phyloP scores from a whole-genome alignment of 2,113 vertebrate genomes.

The Spea bombifrons region DNA sequence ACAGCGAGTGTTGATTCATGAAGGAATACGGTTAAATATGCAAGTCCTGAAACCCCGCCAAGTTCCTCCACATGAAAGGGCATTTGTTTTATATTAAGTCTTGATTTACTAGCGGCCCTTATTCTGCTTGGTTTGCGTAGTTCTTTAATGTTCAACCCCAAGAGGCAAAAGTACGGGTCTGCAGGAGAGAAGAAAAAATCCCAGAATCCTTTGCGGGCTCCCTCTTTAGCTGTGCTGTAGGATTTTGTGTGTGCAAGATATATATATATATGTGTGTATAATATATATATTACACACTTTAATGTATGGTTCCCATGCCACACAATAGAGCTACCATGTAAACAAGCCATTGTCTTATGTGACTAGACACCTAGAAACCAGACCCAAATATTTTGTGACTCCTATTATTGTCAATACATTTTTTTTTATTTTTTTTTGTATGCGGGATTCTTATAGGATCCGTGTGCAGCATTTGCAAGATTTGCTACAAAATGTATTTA shows the following conservation, averaged over 20 bases:
- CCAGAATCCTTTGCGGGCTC: background rate
- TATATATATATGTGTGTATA: too few relatives aligned
- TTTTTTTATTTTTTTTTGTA: background rate
- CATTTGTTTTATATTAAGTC: slow-evolving; percentile 76
- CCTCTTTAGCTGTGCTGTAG: too few relatives aligned
- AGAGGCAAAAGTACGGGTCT: slow-evolving; percentile 9
- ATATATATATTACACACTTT: too few relatives aligned
- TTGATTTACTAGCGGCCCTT: slow-evolving; percentile 65
- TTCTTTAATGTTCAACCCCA: slow-evolving; percentile 60
- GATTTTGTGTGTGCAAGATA: too few relatives aligned
- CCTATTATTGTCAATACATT: background rate
- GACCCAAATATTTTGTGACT: background rate
- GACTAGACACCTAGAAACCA: background rate
- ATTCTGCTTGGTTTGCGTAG: slow-evolving; percentile 47
- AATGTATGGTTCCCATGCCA: background rate
- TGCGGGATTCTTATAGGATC: too few relatives aligned
- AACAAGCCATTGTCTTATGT: background rate
- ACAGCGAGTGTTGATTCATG: slow-evolving; percentile 53
- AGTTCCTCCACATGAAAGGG: slow-evolving; percentile 66
- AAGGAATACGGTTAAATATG: slow-evolving; percentile 56
- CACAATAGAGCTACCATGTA: background rate
- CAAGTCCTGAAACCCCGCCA: slow-evolving; percentile 57
- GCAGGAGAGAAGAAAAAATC: slow-evolving; percentile 54
- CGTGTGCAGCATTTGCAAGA: too few relatives aligned
- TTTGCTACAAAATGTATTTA: too few relatives aligned